phyloP scores from a whole-genome alignment of 2,797 vertebrate genomes.

The Pangasius larnaudii region DNA sequence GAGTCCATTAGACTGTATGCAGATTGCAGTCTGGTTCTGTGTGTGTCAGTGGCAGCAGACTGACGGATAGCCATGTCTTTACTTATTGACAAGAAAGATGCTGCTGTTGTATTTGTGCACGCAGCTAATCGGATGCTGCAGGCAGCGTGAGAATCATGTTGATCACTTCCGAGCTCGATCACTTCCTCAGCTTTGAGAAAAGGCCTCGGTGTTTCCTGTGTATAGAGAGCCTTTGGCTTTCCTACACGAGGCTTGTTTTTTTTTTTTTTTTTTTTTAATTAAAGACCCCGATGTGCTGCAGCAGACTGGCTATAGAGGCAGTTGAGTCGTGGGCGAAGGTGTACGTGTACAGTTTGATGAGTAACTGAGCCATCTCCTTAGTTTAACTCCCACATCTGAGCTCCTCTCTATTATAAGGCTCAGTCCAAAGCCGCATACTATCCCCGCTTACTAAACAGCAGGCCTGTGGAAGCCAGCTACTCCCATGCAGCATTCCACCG shows the following conservation, averaged over 20 bases:
- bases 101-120: neutral
- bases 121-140: conserved; percentile 28
- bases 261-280: neutral
- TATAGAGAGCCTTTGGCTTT: neutral
- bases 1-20: neutral
- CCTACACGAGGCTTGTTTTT: neutral
- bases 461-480: neutral
- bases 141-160: conserved; percentile 41
- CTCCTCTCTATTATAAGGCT: neutral
- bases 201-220: conserved; percentile 53
- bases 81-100: neutral
- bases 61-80: neutral
- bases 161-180: conserved; percentile 25
- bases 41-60: neutral
- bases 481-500: neutral
- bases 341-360: conserved; percentile 58
- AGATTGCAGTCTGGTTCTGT: neutral
- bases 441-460: neutral
- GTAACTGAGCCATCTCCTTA: conserved; percentile 15
- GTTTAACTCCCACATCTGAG: conserved; percentile 5
- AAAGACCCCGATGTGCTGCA: conserved; percentile 27
- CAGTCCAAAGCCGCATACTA: neutral
- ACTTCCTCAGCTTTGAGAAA: conserved; percentile 55
- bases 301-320: conserved; percentile 25
- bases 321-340: conserved; percentile 51